Conservation (phyloP, 2,888 invertebrate genomes). For the Petrolisthes cinctipes region DNA sequence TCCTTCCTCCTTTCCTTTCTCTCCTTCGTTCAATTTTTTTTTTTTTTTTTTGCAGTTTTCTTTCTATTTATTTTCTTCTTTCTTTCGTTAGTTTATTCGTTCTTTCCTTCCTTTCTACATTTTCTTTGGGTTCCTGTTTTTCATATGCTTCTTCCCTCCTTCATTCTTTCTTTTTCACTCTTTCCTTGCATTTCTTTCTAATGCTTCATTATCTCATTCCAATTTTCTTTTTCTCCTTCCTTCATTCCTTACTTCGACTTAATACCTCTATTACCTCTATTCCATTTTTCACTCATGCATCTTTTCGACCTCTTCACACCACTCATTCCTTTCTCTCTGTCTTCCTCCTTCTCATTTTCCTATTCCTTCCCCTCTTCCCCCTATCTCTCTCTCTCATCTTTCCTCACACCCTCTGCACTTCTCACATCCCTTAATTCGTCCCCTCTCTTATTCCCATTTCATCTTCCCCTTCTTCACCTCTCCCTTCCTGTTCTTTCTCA, state of each 20-base stretch:
- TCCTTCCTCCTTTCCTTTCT: neutral
- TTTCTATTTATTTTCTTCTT: neutral
- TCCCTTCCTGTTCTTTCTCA: neutral
- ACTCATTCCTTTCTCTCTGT: neutral
- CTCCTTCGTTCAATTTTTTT: neutral
- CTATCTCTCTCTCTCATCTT: slow-evolving; percentile 1
- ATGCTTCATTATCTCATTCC: neutral
- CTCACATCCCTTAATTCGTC: neutral
- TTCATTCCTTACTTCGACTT: neutral
- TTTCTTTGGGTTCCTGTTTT: neutral
- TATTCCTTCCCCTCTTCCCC: neutral
- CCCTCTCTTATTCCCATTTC: neutral
- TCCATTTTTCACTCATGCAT: neutral
- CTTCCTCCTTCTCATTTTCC: neutral
- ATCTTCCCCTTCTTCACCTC: neutral
- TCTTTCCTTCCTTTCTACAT: neutral
- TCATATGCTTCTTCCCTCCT: neutral
- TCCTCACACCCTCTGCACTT: neutral
- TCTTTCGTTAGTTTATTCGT: neutral
- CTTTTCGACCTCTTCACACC: neutral
- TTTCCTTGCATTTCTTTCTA: neutral
- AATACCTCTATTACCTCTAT: neutral
- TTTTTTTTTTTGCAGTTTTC: neutral
- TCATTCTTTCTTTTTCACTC: neutral
- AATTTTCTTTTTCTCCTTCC: neutral